Evolutionary conservation across 2,113 vertebrate species (phyloP), one percentile per base, ranked within the genome.

Genomic region (Rhombomys opimus): DNA sequence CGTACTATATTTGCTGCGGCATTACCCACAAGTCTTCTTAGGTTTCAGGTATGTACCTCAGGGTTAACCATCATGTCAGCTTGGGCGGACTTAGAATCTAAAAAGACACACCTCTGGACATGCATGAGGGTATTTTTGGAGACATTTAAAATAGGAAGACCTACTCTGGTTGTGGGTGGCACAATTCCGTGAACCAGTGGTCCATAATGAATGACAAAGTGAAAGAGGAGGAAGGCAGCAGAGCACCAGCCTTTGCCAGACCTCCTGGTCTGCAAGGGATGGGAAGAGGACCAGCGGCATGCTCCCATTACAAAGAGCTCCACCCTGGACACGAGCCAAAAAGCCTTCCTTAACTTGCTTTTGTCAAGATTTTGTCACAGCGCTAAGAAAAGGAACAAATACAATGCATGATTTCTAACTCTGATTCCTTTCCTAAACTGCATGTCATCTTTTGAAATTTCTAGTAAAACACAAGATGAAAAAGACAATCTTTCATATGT

Each of bases 401-500:
- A 41, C 5, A 59, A 59, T 86, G 30, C 35, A 92, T 89, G 38
- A 90, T 75, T 86, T 97, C 11, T 78, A 85, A 91, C 76, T 97
- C 88, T 91, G 27, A 86, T 78, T 80, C 15, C 65, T 75, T 94
- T 87, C 32, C 89, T 96, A 50, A 18, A 91, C 59, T 86, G 95
- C 23, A 9, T 87, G 27, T 87, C 77, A 57, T 94, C 27, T 84
- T 93, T 38, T 87, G 41, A 88, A 96, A 94, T 88, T 70, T 95
- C 68, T 94, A 93, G 7, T 70, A 90, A 96, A 94, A 77, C n/a
- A 94, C 20, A 54, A 95, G 18, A 73, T 84, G 12, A 77, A 91
- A 96, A 96, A 95, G 27, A 70, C 94, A 93, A 81, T 13, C 23
- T 68, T 90, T 88, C 73, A 46, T 22, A 32, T 82, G 86, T 54